Evolutionary conservation across 2,797 vertebrate genomes (phyloP).

Genomic region (Forpus xanthops): DNA sequence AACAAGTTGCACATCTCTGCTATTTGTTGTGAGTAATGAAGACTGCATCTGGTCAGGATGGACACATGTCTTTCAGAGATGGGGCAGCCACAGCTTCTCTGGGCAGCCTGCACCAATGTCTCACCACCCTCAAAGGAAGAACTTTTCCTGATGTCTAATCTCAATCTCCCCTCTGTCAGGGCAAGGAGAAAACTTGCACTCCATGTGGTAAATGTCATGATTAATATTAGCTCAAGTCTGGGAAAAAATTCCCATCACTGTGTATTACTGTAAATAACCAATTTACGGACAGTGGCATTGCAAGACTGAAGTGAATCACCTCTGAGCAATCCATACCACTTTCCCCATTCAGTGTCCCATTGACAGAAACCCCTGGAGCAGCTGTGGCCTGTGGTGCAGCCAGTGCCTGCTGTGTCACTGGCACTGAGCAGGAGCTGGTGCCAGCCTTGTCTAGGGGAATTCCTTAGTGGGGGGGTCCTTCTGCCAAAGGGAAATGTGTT

Average conservation of each 20-base stretch:
- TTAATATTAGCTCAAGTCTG: background rate
- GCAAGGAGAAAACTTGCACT: background rate
- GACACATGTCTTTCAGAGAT: background rate
- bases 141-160: background rate
- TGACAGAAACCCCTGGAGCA: background rate
- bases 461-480: background rate
- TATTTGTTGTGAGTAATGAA: background rate
- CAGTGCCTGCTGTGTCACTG: fast-evolving
- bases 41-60: background rate
- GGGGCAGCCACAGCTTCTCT: background rate
- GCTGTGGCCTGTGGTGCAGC: fast-evolving
- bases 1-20: background rate
- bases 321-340: background rate
- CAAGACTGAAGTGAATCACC: background rate
- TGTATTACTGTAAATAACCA: background rate
- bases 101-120: background rate
- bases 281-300: background rate
- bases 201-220: fast-evolving
- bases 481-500: background rate
- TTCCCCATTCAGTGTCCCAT: background rate
- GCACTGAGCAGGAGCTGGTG: fast-evolving
- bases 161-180: background rate
- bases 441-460: background rate
- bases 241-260: background rate
- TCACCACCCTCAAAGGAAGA: background rate